Conservation (phyloP, 1,140 invertebrate genomes). For the Bombus balteatus region DNA sequence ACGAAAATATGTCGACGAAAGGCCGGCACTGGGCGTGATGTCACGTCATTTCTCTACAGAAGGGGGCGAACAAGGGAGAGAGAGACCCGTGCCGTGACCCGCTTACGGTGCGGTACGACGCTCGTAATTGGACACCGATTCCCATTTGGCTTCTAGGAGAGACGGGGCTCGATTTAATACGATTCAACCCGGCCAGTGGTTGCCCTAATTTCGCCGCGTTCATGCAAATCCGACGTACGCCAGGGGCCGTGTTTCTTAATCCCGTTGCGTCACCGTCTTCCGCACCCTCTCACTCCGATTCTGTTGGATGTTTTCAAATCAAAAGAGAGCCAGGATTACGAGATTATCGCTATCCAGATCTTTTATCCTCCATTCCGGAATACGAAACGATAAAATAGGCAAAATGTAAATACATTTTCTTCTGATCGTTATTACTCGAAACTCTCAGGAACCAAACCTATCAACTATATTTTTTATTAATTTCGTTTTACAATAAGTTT, state of each 20-base stretch:
- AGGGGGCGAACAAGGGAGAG: background rate
- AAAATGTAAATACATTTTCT: too few relatives aligned
- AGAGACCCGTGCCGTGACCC: constrained; percentile 32
- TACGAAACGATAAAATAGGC: too few relatives aligned
- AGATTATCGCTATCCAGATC: background rate
- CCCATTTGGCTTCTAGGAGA: constrained; percentile 43
- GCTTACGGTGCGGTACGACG: constrained; percentile 36
- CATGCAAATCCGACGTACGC: constrained; percentile 53
- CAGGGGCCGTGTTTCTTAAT: constrained; percentile 48
- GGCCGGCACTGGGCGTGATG: background rate
- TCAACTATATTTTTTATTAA: too few relatives aligned
- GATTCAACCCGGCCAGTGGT: constrained; percentile 53
- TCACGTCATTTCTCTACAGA: constrained; percentile 14
- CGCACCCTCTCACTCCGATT: background rate
- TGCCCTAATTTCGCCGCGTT: constrained; percentile 60
- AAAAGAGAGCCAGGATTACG: background rate
- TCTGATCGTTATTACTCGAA: too few relatives aligned
- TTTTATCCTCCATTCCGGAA: too few relatives aligned
- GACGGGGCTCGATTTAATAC: constrained; percentile 61
- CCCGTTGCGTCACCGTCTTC: constrained; percentile 17
- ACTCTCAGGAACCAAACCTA: too few relatives aligned
- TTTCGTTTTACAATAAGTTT: too few relatives aligned
- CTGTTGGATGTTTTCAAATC: constrained; percentile 24
- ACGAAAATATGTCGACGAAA: background rate
- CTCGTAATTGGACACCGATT: constrained; percentile 60